Conservation (phyloP, 2,113 vertebrate genomes). For the Diglossa brunneiventris region DNA sequence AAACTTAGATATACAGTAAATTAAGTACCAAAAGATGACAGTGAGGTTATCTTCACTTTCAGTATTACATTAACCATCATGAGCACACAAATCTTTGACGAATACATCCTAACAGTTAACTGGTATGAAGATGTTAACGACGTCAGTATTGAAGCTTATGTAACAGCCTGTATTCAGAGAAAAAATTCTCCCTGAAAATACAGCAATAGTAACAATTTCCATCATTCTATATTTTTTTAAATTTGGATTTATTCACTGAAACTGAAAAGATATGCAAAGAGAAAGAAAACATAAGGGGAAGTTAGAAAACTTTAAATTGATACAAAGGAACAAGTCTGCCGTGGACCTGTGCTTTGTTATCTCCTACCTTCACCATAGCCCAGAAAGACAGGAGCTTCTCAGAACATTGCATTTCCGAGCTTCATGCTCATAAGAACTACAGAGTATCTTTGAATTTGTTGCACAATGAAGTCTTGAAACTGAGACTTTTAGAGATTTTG, state of each 20-base stretch:
- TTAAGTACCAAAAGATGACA: not conserved
- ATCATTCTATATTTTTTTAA: not conserved
- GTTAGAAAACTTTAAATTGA: not conserved
- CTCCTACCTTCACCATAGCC: not conserved
- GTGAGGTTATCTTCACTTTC: not conserved
- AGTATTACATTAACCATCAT: not conserved
- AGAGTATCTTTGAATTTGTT: not conserved
- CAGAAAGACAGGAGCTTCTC: not conserved
- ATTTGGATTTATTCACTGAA: not conserved
- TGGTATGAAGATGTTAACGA: not conserved
- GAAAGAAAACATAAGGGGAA: not conserved
- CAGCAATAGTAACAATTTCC: not conserved
- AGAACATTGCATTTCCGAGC: not conserved
- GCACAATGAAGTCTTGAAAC: not conserved
- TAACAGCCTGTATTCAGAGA: not conserved
- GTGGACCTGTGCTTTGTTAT: not conserved
- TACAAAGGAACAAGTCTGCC: not conserved
- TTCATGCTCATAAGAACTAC: not conserved
- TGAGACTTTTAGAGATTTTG: not conserved
- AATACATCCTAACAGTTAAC: not conserved
- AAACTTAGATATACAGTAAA: not conserved
- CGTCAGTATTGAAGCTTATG: not conserved
- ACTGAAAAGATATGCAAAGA: not conserved
- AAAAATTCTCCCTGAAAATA: not conserved
- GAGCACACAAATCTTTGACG: not conserved